These are phyloP conservation scores for Tromatobia lineatoria DNA, from an alignment of 2,888 invertebrate species.

Conservation along the genomic window DNA sequence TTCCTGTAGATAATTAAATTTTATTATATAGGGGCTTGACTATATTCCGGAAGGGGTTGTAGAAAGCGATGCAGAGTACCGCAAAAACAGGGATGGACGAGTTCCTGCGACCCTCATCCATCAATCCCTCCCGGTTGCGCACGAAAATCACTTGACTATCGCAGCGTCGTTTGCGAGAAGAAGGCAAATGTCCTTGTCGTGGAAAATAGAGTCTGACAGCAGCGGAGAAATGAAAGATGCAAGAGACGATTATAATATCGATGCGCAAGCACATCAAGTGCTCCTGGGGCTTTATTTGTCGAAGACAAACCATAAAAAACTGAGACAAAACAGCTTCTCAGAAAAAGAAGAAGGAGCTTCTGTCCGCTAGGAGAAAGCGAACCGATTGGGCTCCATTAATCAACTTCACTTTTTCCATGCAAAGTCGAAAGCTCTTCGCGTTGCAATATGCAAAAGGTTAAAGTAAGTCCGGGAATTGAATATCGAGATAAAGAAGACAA, in stretches of 20 bases:
- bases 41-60: slow-evolving; percentile 2
- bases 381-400: slow-evolving; percentile 47
- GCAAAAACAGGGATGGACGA: slow-evolving; percentile 12
- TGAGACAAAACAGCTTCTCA: slow-evolving; percentile 25
- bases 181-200: slow-evolving; percentile 5
- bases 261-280: slow-evolving; percentile 32
- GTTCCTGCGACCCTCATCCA: slow-evolving; percentile 38
- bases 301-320: slow-evolving; percentile 10
- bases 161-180: slow-evolving; percentile 41
- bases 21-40: background rate
- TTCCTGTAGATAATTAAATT: background rate
- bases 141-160: slow-evolving; percentile 42
- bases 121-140: slow-evolving; percentile 27
- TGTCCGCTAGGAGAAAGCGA: background rate
- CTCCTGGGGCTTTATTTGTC: slow-evolving; percentile 35
- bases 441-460: slow-evolving; percentile 41
- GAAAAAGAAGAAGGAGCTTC: background rate
- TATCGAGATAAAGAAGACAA: background rate
- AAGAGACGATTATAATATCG: slow-evolving; percentile 43
- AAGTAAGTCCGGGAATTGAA: slow-evolving; percentile 6
- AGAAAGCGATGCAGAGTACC: slow-evolving; percentile 18
- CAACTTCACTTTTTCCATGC: slow-evolving; percentile 35
- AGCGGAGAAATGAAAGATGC: slow-evolving; percentile 36
- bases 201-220: slow-evolving; percentile 47
- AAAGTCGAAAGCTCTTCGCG: background rate